Evolutionary conservation across 2,888 invertebrate species (phyloP), one percentile per base, ranked within the genome.

Genomic region (Caenorhabditis sp.): DNA sequence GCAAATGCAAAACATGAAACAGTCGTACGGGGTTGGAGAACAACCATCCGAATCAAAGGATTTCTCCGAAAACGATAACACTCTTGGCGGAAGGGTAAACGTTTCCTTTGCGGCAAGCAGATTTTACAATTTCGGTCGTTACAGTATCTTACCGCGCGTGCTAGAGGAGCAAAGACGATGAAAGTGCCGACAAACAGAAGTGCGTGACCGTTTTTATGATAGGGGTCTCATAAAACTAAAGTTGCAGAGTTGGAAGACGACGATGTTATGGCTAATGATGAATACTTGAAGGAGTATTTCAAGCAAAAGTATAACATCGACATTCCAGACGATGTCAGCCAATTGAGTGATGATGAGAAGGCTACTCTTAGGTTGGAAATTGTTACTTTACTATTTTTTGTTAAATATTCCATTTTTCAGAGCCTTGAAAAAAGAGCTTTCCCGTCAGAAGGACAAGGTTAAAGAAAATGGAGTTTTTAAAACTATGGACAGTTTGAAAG

Each of bases 251-350:
- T 82, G 32, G 68, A 76, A 24, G 87, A 85, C 22, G 86, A 89
- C 67, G 88, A 89, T 37, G 79, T 88, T 13, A 74, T 85, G 35
- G 85, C 88, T 4, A 87, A 84, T 44, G 89, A 89, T 68, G 87
- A 85, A 61, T 83, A 87, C 58, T 70, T 89, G 68, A 84, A 84
- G 47, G 71, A 80, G 18, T 89, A 88, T 68, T 89, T 89, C 83
- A 85, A 87, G 50, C 80, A 88, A 56, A 84, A 87, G 24, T 89
- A 89, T 64, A 88, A 88, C 15, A 89, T 89, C 64, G 88, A 89
- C 53, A 85, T 89, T 44, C 86, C 87, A 20, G 84, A 85, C 26
- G 85, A 88, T 53, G 88, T 85, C 22, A 80, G 78, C n/a, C 80
- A 85, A 20, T 65, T 89, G 18, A 84, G 87, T 8, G 83, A 77